These are phyloP conservation scores for Chrysolina americana DNA, from an alignment of 2,888 invertebrate genomes.

Conservation along the genomic window DNA sequence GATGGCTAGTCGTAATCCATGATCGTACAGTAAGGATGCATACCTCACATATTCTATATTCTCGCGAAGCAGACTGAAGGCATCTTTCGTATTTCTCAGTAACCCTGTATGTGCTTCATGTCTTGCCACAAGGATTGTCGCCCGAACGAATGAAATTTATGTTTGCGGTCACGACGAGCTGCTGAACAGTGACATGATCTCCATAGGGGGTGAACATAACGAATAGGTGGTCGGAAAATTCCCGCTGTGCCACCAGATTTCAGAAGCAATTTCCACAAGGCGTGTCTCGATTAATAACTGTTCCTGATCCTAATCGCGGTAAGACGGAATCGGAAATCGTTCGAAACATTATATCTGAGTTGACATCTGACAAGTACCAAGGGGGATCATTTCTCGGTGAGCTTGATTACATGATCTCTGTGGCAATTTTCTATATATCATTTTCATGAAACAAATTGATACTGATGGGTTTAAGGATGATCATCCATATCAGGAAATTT, in stretches of 20 bases:
- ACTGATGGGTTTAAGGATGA: too few species aligned
- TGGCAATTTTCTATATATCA: too few species aligned
- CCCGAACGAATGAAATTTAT: conserved; percentile 35
- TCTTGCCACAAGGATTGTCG: conserved; percentile 33
- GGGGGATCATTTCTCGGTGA: too few species aligned
- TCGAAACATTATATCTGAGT: neutral
- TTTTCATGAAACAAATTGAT: too few species aligned
- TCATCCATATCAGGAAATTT: too few species aligned
- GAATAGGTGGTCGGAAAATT: conserved; percentile 30
- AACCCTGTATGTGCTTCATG: conserved; percentile 3
- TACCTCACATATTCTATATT: too few species aligned
- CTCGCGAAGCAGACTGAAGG: too few species aligned
- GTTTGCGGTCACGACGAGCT: conserved; percentile 38
- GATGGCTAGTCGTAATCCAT: too few species aligned
- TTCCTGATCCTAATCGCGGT: conserved; percentile 8
- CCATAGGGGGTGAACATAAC: conserved; percentile 40
- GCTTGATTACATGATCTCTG: too few species aligned
- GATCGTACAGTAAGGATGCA: too few species aligned
- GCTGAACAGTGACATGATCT: conserved; percentile 41
- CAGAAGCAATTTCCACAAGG: conserved; percentile 21
- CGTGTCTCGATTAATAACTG: conserved; percentile 13
- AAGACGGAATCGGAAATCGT: conserved; percentile 1
- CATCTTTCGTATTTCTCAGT: neutral
- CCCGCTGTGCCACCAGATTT: conserved; percentile 26
- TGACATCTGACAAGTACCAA: too few species aligned